Evolutionary conservation across 2,888 invertebrate species (phyloP).

Genomic region (Eupithecia centaureata): DNA sequence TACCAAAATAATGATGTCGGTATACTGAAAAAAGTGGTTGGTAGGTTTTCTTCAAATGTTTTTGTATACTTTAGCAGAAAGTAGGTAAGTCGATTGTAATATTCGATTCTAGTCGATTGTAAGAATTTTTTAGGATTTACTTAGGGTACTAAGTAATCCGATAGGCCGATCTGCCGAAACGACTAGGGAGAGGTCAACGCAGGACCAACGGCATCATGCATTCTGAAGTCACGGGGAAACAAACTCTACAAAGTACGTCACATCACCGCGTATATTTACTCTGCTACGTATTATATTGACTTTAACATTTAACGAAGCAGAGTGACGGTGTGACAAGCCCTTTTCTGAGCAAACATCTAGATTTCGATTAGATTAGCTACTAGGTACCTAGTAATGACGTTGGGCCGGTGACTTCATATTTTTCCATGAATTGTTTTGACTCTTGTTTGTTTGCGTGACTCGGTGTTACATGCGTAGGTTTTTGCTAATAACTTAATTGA

Average conservation of each 20-base stretch:
- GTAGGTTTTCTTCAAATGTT: no score
- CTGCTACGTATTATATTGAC: background rate
- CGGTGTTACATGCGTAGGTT: background rate
- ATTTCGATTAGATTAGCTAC: slow-evolving; percentile 30
- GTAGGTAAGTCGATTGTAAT: no score
- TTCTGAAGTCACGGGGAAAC: background rate
- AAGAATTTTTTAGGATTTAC: no score
- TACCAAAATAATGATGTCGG: no score
- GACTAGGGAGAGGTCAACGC: no score
- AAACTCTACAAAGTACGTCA: background rate
- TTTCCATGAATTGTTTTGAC: slow-evolving; percentile 25
- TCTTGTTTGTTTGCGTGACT: slow-evolving; percentile 5
- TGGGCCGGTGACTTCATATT: slow-evolving; percentile 35
- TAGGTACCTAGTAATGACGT: slow-evolving; percentile 7
- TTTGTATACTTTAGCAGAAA: no score
- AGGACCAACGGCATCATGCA: background rate
- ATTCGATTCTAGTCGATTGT: no score
- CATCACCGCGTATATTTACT: no score
- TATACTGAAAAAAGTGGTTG: no score
- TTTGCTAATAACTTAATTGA: slow-evolving; percentile 3
- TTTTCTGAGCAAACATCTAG: slow-evolving; percentile 9
- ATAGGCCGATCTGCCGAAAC: no score
- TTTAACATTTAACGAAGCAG: background rate
- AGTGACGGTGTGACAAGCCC: slow-evolving; percentile 10
- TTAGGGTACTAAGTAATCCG: no score